Base-by-base conservation (phyloP, 2,797 vertebrate genomes). In the Harpagifer antarcticus region DNA sequence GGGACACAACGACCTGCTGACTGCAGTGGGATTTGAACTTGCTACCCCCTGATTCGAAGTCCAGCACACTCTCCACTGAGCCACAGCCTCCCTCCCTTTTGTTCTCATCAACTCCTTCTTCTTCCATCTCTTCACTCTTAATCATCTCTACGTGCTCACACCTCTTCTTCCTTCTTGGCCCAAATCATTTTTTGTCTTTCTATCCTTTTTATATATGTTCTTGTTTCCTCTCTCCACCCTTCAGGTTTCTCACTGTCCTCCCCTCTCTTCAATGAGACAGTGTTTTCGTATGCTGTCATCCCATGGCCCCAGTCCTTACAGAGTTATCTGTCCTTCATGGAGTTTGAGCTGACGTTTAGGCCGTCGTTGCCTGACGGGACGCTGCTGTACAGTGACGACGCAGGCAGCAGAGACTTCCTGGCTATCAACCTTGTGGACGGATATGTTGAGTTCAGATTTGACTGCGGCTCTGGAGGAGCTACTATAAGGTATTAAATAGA, bases 311-410 rank as follows among this genome's bases (percentile, higher is more conserved):
- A 97, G 91, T 93, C 95, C 78, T 88, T 94, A 23, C 96, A 96
- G 89, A 95, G 95, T 79, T 99, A 97, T 75, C 95, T 99, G 74
- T 99, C 98, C 70, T 99, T 99, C 88, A 98, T 93, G 94, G 98
- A 99, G 94, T 97, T 99, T 56, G 97, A 99, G 90, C 81, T 99
- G 84, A 97, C 95, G 0, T 97, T 99, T 86, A 90, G 86, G 37
- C 97, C 98, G 0, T 93, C 95, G 17, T 52, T 72, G 1, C 92
- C 93, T 0, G 94, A 96, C 0, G 98, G 98, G 2, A 94, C 95
- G 50, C 93, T 99, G 82, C 91, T 99, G 52, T 99, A 99, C 93
- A 98, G 97, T 47, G 96, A 97, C 0, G 98, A 99, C 23, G 91
- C 90, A 0, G 87, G 78, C 90, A 99, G 97, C 76, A 96, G 93